Evolutionary conservation across 2,113 vertebrate genomes (phyloP), one percentile per base, ranked within the genome.

Genomic region (Varanus salvator): DNA sequence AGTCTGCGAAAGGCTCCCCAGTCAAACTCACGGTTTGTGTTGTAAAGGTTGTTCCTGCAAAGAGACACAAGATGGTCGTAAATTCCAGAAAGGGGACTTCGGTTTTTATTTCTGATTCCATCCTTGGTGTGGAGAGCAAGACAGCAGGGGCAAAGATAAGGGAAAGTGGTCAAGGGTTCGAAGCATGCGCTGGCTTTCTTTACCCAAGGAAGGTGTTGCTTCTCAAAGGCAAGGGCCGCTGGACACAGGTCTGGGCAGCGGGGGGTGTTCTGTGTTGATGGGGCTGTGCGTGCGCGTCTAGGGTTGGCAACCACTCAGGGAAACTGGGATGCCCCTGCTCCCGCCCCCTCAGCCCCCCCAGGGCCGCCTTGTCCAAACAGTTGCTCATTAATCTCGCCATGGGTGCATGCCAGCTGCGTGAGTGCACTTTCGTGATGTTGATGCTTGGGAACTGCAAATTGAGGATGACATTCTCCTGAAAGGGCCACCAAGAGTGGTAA

Each of bases 21-120:
- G 97, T 99, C 99, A 85, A 98, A 99, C 0, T 95, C 96, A 1
- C 82, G 75, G 11, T 97, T 97, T 0, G 98, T 99, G 93, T 99
- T 99, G 95, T 98, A 99, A 85, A 98, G 96, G 93, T 98, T 98
- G 89, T 97, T 94, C 14, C 99, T 99, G 93, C 57, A 76, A 38
- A 64, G 2, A 80, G 84, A 93, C 87, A 77, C 0, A 88, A 68
- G 75, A 89, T 0, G 27, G 64, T 7, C 78, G 82, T 44, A 25
- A 50, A 60, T 21, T 71, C 68, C 8, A 52, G 34, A 52, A 85
- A 69, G 1, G n/a, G 66, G 15, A n/a, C 34, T 48, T 48, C 23
- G 11, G 7, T 1, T 3, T 84, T 31, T 27, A 27, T 17, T 25
- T 48, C 3, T n/a, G 31, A 15, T 72, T 72, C 71, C 31, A 4